Evolutionary conservation across 2,888 invertebrate genomes (phyloP).

Genomic region (Acanthosepion esculentum): DNA sequence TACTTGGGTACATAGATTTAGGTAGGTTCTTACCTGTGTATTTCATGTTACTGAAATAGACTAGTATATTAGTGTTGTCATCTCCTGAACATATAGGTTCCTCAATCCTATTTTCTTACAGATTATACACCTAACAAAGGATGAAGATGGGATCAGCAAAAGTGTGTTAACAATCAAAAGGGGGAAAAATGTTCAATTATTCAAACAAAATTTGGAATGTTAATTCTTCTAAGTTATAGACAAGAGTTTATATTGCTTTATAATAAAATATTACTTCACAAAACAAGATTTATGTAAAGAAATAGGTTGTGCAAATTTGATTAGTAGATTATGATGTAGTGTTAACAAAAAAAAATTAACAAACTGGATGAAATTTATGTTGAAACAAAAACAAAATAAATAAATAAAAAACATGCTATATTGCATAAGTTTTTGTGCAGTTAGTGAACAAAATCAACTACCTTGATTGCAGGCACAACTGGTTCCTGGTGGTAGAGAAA

Average conservation of each 20-base stretch:
- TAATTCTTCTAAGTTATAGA: not conserved
- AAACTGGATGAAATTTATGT: too few species aligned
- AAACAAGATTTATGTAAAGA: not conserved
- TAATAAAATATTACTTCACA: not conserved
- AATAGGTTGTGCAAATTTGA: not conserved
- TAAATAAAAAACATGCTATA: not conserved
- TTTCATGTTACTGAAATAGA: too few species aligned
- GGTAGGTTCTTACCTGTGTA: too few species aligned
- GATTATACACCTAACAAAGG: not conserved
- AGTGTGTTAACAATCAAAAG: not conserved
- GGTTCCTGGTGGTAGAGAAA: slow-evolving; percentile 52
- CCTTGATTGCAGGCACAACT: slow-evolving; percentile 54
- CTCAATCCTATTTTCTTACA: too few species aligned
- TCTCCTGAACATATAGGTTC: too few species aligned
- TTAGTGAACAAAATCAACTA: slow-evolving; percentile 48
- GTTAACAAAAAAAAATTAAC: not conserved
- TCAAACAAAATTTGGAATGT: not conserved
- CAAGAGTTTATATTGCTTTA: not conserved
- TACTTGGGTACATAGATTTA: too few species aligned
- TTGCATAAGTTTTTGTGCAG: not conserved
- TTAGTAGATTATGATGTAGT: not conserved
- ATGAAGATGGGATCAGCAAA: not conserved
- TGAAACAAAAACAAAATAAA: not conserved
- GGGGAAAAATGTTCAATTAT: not conserved
- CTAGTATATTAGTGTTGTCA: too few species aligned